phyloP scores from a whole-genome alignment of 2,113 vertebrate genomes.

The Philantomba maxwellii region DNA sequence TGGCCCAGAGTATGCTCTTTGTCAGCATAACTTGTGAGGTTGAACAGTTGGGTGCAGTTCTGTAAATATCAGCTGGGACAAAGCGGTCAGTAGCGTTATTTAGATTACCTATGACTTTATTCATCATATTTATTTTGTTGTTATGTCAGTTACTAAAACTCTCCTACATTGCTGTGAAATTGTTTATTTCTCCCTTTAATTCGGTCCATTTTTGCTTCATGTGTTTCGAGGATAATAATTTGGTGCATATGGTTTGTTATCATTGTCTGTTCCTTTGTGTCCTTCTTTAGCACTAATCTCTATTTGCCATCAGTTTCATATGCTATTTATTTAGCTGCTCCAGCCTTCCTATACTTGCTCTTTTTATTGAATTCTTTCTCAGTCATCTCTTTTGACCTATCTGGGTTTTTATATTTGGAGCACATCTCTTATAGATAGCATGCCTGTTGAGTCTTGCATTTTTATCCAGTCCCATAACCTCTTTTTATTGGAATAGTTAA shows the following conservation, averaged over 20 bases:
- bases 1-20: neutral
- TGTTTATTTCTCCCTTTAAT: neutral
- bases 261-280: neutral
- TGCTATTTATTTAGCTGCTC: neutral
- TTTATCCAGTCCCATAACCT: neutral
- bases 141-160: neutral
- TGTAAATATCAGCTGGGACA: neutral
- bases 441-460: neutral
- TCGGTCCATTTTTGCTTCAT: neutral
- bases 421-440: neutral
- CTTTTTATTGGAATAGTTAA: neutral
- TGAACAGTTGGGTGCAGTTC: neutral
- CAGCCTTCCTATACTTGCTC: neutral
- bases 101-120: neutral
- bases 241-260: neutral
- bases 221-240: neutral
- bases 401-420: neutral
- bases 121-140: neutral
- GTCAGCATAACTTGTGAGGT: neutral
- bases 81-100: neutral
- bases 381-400: neutral
- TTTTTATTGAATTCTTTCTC: neutral
- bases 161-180: neutral
- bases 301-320: neutral
- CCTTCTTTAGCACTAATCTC: neutral